Percentiles rank a stretch among this genome's conserved stretches.
These are phyloP conservation scores for Eulemur coronatus DNA, from an alignment of 2,797 vertebrate genomes.

Conservation along the genomic window DNA sequence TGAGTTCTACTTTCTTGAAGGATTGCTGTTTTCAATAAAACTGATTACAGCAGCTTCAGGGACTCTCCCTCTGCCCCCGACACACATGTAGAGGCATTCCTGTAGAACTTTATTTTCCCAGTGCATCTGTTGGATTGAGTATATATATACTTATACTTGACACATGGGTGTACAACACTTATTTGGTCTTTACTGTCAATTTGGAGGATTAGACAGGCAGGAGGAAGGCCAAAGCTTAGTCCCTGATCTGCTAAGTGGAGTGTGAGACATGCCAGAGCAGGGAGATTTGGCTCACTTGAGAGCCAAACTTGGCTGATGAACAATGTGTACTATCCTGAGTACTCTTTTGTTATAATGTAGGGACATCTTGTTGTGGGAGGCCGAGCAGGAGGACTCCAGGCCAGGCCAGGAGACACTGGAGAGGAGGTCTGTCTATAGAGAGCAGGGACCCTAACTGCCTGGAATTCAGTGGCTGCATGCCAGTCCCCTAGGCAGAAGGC, in stretches of 20 bases:
- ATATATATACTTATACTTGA: background rate
- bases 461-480: background rate
- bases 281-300: background rate
- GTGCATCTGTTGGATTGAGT: background rate
- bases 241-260: background rate
- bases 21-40: background rate
- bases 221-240: background rate
- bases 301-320: background rate
- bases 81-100: background rate
- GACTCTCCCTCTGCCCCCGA: background rate
- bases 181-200: background rate
- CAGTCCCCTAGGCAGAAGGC: background rate
- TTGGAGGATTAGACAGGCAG: background rate
- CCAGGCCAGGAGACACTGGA: background rate
- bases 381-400: background rate
- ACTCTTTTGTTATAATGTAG: background rate
- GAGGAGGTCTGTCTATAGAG: background rate
- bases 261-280: background rate
- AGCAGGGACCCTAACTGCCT: background rate
- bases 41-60: background rate
- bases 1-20: background rate
- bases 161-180: background rate
- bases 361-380: background rate
- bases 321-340: background rate
- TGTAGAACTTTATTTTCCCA: background rate